Evolutionary conservation across 1,140 invertebrate species (phyloP).

Genomic region (Gonioctena quinquepunctata): DNA sequence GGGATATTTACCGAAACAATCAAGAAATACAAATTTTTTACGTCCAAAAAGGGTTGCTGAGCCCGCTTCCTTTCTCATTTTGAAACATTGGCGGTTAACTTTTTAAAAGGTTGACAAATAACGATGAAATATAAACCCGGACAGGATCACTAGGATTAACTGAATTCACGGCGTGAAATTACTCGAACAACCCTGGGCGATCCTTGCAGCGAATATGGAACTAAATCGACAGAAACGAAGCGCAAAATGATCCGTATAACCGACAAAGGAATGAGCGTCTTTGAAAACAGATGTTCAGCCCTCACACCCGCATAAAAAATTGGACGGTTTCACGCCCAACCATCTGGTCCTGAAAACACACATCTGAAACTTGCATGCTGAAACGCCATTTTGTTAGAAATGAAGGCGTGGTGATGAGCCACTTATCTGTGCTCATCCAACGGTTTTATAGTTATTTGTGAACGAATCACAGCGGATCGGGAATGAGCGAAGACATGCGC

Average conservation of each 20-base stretch:
- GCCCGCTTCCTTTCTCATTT: too few species aligned
- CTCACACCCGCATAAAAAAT: background rate
- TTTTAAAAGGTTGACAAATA: too few species aligned
- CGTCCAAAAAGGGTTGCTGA: too few species aligned
- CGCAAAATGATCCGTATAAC: background rate
- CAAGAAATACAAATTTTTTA: too few species aligned
- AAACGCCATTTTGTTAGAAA: slow-evolving; percentile 6
- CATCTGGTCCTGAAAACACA: background rate
- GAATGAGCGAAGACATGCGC: background rate
- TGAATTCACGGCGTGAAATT: background rate
- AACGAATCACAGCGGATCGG: background rate
- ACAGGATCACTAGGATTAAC: background rate
- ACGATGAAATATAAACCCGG: background rate
- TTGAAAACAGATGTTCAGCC: background rate
- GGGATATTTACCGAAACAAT: too few species aligned
- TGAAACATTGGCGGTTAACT: too few species aligned
- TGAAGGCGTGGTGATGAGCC: slow-evolving; percentile 11
- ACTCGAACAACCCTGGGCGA: background rate
- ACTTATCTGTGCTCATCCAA: slow-evolving; percentile 14
- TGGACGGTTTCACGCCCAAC: background rate
- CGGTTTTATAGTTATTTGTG: background rate
- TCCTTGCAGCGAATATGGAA: background rate
- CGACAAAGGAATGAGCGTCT: background rate
- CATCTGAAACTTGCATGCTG: background rate
- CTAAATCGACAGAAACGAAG: background rate